Evolutionary conservation across 2,113 vertebrate genomes (phyloP), one percentile per base, ranked within the genome.

Genomic region (Eonycteris spelaea): DNA sequence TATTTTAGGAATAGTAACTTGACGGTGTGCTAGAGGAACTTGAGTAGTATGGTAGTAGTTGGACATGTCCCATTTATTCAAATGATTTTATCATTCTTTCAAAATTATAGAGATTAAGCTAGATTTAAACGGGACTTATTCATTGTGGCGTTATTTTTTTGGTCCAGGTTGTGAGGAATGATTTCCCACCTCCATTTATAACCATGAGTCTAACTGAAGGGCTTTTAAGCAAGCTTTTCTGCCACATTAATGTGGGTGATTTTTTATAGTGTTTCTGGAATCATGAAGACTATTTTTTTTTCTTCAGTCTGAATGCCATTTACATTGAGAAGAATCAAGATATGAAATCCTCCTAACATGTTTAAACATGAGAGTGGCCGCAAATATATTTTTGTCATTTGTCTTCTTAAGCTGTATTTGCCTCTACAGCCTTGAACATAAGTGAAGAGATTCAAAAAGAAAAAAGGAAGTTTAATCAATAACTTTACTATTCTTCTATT

Each of bases 261-360:
- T 75, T 90, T 78, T 70, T 16, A 43, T 18, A 65, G 26, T 78
- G 84, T 75, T 91, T 91, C 57, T 71, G 70, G 95, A 95, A 97
- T 71, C 38, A 24, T 78, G 45, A 21, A 79, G 48, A 73, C 14
- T 48, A 11, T 59, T 30, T 80, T 74, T 74, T 40, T 75, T 84
- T 90, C 70, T 91, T 22, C 71, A 75, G 18, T 70, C 61, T 87
- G 33, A 74, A 51, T 86, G 38, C 33, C 67, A 63, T 83, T 96
- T 94, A 86, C 33, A 71, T 53, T 91, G 38, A 21, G 33, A 91
- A 86, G 61, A 86, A 70, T 68, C 18, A 93, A 61, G 40, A 79
- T 18, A 55, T 33, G 26, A 86, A 93, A 71, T 91, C 33, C 18
- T 38, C 38, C 73, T 91, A 86, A 65, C 43, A 53, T 84, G 57